Base-by-base conservation (phyloP, 92 coral and sea anemone species). In the Diadumene lineata region DNA sequence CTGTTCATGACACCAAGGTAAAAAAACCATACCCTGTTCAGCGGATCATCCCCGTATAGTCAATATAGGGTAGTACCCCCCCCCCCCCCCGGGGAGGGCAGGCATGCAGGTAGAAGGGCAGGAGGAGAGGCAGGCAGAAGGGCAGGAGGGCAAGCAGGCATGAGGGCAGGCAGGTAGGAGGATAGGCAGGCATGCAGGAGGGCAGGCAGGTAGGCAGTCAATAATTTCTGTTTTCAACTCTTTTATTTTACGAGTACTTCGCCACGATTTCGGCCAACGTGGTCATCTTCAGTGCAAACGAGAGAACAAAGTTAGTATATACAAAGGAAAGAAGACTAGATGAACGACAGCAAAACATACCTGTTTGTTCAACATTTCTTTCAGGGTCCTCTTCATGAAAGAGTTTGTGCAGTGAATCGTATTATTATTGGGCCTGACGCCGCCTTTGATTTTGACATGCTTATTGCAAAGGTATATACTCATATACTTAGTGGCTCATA, bases 391-490 rank as follows among this genome's bases (percentile, higher is more conserved):
- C 82, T 85, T 22, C 86, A 80, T 34, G 79, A 80, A 64, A 85
- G 90, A 66, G 81, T 77, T 13, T 61, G 70, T 9, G 90, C 90
- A 11, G 53, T 85, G 57, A 72, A 76, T 15, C 74, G 69, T 33
- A 75, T 80, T 24, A 72, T 85, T 34, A 57, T 85, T 43, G 90
- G 90, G 16, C 66, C 82, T 74, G 90, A 85, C 63, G 82, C 78
- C 22, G 77, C 48, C 2, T 85, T 85, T 81, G 90, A 85, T 62
- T 85, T 85, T 60, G 86, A 81, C 77, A 85, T 85, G 90, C 82
- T 85, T 23, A 85, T 85, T 17, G 67, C 90, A 0, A 85, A 85
- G 90, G 86, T 85, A 80, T 43, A 16, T 2, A 53, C 13, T 38
- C 13, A 4, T 38, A 38, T 4, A 38, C 48, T 4, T 38, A 38